A percentile compares a stretch with the other conserved stretches of the same genome.
phyloP scores from a whole-genome alignment of 2,888 invertebrate species.

The Halictus ligatus region DNA sequence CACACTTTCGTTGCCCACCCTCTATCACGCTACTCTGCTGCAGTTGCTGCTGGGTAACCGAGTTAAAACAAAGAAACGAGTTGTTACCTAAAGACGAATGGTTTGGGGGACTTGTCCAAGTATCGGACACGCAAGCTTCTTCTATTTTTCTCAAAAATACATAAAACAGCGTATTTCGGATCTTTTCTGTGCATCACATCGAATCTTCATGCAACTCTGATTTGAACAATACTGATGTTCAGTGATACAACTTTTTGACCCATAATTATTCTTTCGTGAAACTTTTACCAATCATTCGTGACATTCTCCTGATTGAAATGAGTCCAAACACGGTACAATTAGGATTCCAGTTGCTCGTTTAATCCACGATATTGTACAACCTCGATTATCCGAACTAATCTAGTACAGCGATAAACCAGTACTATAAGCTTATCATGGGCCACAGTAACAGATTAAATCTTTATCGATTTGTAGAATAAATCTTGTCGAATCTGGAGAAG shows the following conservation, averaged over 20 bases:
- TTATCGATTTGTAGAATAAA: neutral
- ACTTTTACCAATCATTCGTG: neutral
- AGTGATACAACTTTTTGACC: neutral
- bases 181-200: neutral
- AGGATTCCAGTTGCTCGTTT: too few relatives aligned
- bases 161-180: neutral
- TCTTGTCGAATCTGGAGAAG: neutral
- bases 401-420: too few relatives aligned
- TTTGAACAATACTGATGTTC: neutral
- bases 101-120: conserved; percentile 21
- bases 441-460: too few relatives aligned
- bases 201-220: neutral
- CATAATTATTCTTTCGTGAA: too few relatives aligned
- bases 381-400: neutral
- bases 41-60: conserved; percentile 18
- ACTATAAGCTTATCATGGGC: neutral
- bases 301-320: neutral
- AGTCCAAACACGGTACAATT: too few relatives aligned
- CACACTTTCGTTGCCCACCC: conserved; percentile 73
- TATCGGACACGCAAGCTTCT: neutral
- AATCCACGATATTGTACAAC: neutral
- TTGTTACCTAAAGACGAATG: conserved; percentile 75
- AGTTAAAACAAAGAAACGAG: conserved; percentile 38
- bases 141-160: neutral
- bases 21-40: conserved; percentile 21